Evolutionary conservation across 53 echinoderm and acorn worm genomes (phyloP), one percentile per base, ranked within the genome.

Genomic region (Antedon mediterranea): DNA sequence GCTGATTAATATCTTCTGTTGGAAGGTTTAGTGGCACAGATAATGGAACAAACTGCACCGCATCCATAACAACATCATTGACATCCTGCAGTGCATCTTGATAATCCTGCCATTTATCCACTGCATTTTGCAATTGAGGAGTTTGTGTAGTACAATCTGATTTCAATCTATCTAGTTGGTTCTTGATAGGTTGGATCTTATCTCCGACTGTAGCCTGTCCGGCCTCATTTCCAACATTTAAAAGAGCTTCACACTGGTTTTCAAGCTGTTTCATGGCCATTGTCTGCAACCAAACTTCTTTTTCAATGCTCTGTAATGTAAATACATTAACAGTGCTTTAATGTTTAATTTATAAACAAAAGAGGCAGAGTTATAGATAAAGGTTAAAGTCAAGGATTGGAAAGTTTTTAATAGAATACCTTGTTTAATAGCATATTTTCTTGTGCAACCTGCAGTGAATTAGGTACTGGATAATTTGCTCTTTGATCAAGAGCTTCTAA

Each of bases 381-480:
- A n/a, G n/a, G n/a, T n/a, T n/a, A n/a, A n/a, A n/a, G n/a, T n/a
- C n/a, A n/a, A n/a, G n/a, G n/a, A n/a, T n/a, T n/a, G n/a, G n/a
- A n/a, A n/a, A n/a, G n/a, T n/a, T n/a, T n/a, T n/a, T n/a, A n/a
- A n/a, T n/a, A 11, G n/a, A 43, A 33, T 34, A 91, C 91, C 86
- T 91, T 80, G 44, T 78, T 86, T 77, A 91, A 88, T 81, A 88
- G 81, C 57, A 72, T 80, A 31, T 91, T 91, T 70, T 88, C 84
- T 77, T 81, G 79, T 34, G 91, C 91, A 20, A 75, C 76, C 0
- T 81, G 78, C 75, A 86, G 41, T 83, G 80, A 84, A 26, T 73
- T 86, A 9, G 91, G 83, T 3, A 82, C 34, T 37, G 81, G 82
- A 76, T 88, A 89, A 57, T 80, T 72, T 14, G 75, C 76, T 71